Evolutionary conservation across 2,888 invertebrate genomes (phyloP), one percentile per base, ranked within the genome.

Genomic region (Cremastobaeus sp.): DNA sequence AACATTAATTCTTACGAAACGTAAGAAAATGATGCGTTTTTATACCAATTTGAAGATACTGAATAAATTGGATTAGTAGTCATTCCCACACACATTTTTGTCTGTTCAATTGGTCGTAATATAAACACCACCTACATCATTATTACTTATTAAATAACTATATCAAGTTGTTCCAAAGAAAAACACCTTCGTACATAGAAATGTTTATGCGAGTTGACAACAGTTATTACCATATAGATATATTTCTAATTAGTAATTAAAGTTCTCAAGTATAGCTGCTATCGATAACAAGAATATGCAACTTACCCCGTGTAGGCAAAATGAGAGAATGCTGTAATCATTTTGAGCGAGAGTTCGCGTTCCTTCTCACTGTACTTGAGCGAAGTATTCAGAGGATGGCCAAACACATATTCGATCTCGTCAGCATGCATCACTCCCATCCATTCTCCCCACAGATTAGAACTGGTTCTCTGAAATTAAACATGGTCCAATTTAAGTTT

Each of bases 371-470:
- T 95, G 89, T 96, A 98, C 87, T 94, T 93, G 79, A 94, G 90
- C 9, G 95, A 94, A 90, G 92, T 92, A 89, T 97, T 96, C 82
- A 97, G 89, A 0, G 98, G 98, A 87, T 96, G 95, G 1, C 99
- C 99, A 86, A 99, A 98, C 79, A 98, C 95, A 89, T 97, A 99
- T 88, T 96, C 96, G 85, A 99, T 97, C 89, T 99, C 99, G 85
- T 99, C 98, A 0, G 96, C 99, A 82, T 99, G 99, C 92, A 99
- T 93, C 73, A 98, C 98, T 0, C 99, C 99, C 98, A 98, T 98
- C 98, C 99, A 99, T 85, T 95, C 93, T 18, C 98, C 98, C 99
- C 99, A 99, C 34, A 96, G 91, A 83, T 96, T 97, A 50, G 94
- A 94, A 87, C 95, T 95, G 50, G 96, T 95, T 80, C 95, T 92